phyloP scores from a whole-genome alignment of 2,888 invertebrate genomes.

The Parnassius mnemosyne region DNA sequence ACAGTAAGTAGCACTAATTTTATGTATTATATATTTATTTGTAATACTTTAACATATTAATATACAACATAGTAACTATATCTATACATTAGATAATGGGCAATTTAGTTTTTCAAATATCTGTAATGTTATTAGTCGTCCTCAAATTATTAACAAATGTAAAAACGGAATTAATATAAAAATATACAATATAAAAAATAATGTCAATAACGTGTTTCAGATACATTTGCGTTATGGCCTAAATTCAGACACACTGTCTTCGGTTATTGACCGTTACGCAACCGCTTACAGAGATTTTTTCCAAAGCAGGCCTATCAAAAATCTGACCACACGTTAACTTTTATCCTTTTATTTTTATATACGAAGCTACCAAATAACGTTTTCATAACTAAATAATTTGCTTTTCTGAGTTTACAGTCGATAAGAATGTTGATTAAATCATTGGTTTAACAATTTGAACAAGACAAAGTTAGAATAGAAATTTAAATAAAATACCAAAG shows the following conservation, averaged over 20 bases:
- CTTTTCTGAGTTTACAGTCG: constrained; percentile 4
- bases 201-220: background rate
- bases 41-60: no score
- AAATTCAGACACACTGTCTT: constrained; percentile 5
- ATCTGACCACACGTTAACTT: constrained; percentile 3
- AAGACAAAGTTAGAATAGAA: constrained; percentile 3
- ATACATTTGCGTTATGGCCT: background rate
- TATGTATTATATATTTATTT: no score
- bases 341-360: background rate
- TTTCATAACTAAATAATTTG: background rate
- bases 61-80: no score
- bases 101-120: no score
- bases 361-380: background rate
- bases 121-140: no score
- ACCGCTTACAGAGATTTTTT: constrained; percentile 10
- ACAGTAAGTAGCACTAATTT: no score
- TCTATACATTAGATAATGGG: no score
- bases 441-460: constrained; percentile 6
- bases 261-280: constrained; percentile 17
- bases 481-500: background rate
- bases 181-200: no score
- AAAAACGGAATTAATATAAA: no score
- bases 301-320: constrained; percentile 13
- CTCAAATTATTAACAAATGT: no score
- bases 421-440: constrained; percentile 10